These are phyloP conservation scores for Hemiprocne comata DNA, from an alignment of 2,113 vertebrate species.

Conservation along the genomic window DNA sequence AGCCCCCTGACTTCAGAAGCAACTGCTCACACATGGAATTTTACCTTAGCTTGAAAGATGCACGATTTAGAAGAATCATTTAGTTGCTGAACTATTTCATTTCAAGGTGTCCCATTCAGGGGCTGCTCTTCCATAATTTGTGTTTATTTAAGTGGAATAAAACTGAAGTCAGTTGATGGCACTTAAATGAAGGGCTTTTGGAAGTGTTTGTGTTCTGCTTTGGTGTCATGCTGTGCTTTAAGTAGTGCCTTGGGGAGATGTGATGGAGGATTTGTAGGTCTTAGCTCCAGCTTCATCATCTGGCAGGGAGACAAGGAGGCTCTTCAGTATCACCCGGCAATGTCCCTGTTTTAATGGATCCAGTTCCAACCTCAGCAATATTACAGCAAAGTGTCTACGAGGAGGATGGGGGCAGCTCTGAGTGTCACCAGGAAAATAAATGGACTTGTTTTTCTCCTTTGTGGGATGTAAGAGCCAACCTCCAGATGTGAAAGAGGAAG, in stretches of 20 bases:
- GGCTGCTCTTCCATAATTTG: background rate
- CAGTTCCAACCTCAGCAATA: background rate
- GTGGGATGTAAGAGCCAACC: background rate
- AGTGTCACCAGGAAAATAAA: background rate
- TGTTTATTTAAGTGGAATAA: background rate
- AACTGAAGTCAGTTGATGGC: background rate
- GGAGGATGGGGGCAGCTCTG: background rate
- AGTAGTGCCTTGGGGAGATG: background rate
- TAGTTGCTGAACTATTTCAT: background rate
- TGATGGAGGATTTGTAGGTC: background rate
- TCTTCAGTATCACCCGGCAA: background rate
- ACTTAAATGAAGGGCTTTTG: slow-evolving; percentile 31
- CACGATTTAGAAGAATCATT: background rate
- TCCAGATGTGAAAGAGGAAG: background rate
- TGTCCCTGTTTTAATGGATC: rapidly evolving
- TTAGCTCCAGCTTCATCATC: background rate
- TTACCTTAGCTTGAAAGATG: background rate
- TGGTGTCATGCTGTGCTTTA: slow-evolving; percentile 4
- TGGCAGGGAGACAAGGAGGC: background rate
- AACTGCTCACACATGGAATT: background rate
- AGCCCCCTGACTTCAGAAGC: background rate
- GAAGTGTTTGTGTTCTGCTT: slow-evolving; percentile 13
- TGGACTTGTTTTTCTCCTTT: background rate
- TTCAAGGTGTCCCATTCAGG: background rate
- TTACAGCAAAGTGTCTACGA: background rate